Conservation (phyloP, 2,113 vertebrate genomes). For the Aix galericulata region DNA sequence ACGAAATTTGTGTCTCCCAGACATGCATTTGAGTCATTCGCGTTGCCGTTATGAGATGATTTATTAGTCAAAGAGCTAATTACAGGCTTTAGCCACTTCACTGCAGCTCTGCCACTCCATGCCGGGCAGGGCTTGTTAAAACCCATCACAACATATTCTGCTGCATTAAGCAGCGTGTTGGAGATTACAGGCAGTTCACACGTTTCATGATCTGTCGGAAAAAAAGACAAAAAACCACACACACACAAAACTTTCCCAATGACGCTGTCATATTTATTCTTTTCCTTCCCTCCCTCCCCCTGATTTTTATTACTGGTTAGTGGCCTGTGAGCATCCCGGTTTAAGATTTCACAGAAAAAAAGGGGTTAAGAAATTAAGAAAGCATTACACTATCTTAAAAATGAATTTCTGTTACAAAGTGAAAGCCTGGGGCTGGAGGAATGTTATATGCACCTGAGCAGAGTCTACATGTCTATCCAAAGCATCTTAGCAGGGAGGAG, state of each 20-base stretch:
- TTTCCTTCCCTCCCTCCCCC: neutral
- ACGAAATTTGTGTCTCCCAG: neutral
- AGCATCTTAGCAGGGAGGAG: neutral
- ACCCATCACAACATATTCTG: constrained; percentile 33
- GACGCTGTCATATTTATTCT: neutral
- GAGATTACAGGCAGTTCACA: neutral
- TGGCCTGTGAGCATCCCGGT: neutral
- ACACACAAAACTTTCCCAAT: neutral
- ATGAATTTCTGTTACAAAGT: neutral
- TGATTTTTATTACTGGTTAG: constrained; percentile 2
- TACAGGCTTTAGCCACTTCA: constrained; percentile 35
- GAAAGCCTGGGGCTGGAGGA: neutral
- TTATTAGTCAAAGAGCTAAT: constrained; percentile 55
- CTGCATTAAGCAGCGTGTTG: constrained; percentile 42
- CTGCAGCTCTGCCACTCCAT: constrained; percentile 10
- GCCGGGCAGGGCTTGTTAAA: neutral
- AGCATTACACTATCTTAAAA: neutral
- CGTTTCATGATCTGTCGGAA: constrained; percentile 42
- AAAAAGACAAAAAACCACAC: constrained; percentile 20
- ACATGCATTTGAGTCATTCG: neutral
- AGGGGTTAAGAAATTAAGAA: neutral
- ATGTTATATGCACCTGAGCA: neutral
- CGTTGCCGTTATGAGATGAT: neutral
- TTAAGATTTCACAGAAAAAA: neutral
- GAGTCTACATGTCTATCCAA: neutral